Evolutionary conservation across 2,888 invertebrate species (phyloP).

Genomic region (Eumacrocentrus americanus): DNA sequence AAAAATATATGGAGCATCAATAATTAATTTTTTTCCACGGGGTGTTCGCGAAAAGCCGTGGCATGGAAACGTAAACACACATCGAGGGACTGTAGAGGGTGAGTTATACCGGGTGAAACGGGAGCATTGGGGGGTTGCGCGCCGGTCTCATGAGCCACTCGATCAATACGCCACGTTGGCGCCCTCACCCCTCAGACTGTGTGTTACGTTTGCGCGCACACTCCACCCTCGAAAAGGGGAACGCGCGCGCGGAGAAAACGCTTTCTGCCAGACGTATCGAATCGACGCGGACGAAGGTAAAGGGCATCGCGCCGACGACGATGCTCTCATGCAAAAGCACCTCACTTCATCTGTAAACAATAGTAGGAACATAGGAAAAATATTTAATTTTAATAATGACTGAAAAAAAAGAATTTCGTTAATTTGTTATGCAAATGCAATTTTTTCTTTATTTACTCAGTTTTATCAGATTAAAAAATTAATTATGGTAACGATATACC

Average conservation of each 20-base stretch:
- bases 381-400: background rate
- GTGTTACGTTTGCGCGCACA: slow-evolving; percentile 28
- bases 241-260: slow-evolving; percentile 39
- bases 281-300: slow-evolving; percentile 44
- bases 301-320: slow-evolving; percentile 37
- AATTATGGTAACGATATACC: too few species aligned
- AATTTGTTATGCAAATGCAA: background rate
- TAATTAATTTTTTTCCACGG: slow-evolving; percentile 27
- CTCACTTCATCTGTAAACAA: background rate
- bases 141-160: slow-evolving; percentile 59
- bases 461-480: too few species aligned
- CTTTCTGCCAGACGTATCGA: slow-evolving; percentile 48
- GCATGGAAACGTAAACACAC: slow-evolving; percentile 33
- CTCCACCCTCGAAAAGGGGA: slow-evolving; percentile 17
- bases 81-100: slow-evolving; percentile 30
- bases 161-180: slow-evolving; percentile 62
- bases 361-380: background rate
- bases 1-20: slow-evolving; percentile 3
- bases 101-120: slow-evolving; percentile 47
- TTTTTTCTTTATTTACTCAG: background rate
- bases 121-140: slow-evolving; percentile 32
- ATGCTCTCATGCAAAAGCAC: background rate
- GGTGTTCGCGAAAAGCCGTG: slow-evolving; percentile 24
- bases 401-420: too few species aligned
- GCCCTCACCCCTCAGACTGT: slow-evolving; percentile 53